Percentiles rank a stretch among this genome's conserved stretches.
Evolutionary conservation across 2,888 invertebrate species (phyloP).

Genomic region (Diabrotica balteata): DNA sequence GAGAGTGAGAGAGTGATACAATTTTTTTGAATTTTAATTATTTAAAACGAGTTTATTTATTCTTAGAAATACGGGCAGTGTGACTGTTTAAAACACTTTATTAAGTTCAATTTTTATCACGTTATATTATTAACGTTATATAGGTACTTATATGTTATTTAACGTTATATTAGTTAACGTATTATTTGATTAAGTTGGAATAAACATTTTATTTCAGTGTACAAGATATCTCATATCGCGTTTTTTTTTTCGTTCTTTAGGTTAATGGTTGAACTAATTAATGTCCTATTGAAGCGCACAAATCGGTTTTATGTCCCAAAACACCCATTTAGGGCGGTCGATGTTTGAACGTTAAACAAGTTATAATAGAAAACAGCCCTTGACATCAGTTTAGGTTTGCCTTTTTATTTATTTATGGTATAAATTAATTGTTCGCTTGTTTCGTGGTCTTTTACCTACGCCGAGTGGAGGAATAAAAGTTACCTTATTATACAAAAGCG

Average conservation of each 20-base stretch:
- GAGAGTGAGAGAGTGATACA: too few species aligned
- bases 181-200: too few species aligned
- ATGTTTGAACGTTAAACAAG: constrained; percentile 33
- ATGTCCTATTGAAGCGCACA: constrained; percentile 44
- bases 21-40: too few species aligned
- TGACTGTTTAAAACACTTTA: too few species aligned
- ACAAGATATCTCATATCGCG: not conserved
- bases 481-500: too few species aligned
- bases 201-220: constrained; percentile 11
- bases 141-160: too few species aligned
- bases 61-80: too few species aligned
- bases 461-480: too few species aligned
- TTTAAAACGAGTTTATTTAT: too few species aligned
- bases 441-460: constrained; percentile 1
- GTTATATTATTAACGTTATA: too few species aligned
- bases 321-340: constrained; percentile 37
- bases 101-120: too few species aligned
- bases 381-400: constrained; percentile 30
- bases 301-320: constrained; percentile 44
- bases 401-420: constrained; percentile 27
- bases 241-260: constrained; percentile 11
- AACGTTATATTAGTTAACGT: too few species aligned
- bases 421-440: constrained; percentile 23
- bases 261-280: constrained; percentile 38
- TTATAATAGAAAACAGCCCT: constrained; percentile 35